phyloP scores from a whole-genome alignment of 2,113 vertebrate genomes.

The Spheniscus mendiculus region DNA sequence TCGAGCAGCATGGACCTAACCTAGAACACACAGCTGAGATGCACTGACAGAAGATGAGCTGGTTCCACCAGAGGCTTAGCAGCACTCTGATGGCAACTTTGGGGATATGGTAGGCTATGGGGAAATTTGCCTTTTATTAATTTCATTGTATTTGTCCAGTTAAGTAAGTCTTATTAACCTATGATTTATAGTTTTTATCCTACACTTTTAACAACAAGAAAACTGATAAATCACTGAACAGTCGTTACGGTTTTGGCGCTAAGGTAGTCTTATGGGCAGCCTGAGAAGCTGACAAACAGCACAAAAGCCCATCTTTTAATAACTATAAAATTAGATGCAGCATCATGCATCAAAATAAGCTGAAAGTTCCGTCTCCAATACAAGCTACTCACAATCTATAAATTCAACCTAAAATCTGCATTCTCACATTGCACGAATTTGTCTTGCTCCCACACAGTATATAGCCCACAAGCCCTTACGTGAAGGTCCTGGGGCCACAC shows the following conservation, averaged over 20 bases:
- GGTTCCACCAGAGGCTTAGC: not conserved
- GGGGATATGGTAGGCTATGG: too few species aligned
- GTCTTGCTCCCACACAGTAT: not conserved
- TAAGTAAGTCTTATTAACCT: not conserved
- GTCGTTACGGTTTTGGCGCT: rapidly evolving
- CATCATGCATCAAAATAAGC: not conserved
- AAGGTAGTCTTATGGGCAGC: not conserved
- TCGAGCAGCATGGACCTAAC: not conserved
- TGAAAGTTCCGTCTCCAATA: not conserved
- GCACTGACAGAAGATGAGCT: not conserved
- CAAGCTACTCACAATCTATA: not conserved
- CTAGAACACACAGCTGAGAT: not conserved
- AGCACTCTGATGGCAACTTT: not conserved
- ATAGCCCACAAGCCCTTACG: not conserved
- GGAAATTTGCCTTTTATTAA: not conserved
- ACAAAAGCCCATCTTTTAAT: not conserved
- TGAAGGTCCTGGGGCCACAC: rapidly evolving
- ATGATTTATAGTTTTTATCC: not conserved
- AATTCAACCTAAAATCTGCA: not conserved
- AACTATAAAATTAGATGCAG: not conserved
- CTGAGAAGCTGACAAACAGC: not conserved
- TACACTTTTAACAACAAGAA: not conserved
- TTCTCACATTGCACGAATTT: not conserved
- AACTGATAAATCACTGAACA: not conserved
- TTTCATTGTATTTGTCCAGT: not conserved